phyloP scores from a whole-genome alignment of 2,888 invertebrate species.

The Limnephilus lunatus region DNA sequence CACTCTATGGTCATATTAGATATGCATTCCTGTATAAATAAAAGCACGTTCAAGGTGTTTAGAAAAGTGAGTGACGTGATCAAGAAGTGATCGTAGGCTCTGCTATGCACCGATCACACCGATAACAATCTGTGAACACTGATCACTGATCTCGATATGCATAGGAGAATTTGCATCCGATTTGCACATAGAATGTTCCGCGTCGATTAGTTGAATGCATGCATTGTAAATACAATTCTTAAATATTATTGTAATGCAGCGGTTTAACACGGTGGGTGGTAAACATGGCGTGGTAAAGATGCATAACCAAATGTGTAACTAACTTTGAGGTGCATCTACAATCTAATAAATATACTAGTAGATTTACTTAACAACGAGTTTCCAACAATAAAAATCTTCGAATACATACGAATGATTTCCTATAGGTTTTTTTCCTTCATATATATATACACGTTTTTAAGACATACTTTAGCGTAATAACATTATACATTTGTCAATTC shows the following conservation, averaged over 20 bases:
- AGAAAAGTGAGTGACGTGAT: not conserved
- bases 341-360: no score
- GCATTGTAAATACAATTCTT: not conserved
- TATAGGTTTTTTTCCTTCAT: no score
- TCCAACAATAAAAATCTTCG: no score
- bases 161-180: not conserved
- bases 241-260: not conserved
- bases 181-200: not conserved
- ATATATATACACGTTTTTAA: no score
- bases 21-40: not conserved
- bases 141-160: not conserved
- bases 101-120: not conserved
- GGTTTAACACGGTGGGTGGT: not conserved
- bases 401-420: no score
- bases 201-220: no score
- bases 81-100: not conserved
- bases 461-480: no score
- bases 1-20: not conserved
- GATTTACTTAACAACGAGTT: no score
- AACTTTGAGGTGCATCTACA: no score
- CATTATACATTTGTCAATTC: no score
- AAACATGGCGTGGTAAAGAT: no score
- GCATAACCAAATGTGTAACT: no score
- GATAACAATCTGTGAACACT: not conserved
- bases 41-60: not conserved